These are phyloP conservation scores for Agapornis canus DNA, from an alignment of 2,797 vertebrate species.

Conservation along the genomic window DNA sequence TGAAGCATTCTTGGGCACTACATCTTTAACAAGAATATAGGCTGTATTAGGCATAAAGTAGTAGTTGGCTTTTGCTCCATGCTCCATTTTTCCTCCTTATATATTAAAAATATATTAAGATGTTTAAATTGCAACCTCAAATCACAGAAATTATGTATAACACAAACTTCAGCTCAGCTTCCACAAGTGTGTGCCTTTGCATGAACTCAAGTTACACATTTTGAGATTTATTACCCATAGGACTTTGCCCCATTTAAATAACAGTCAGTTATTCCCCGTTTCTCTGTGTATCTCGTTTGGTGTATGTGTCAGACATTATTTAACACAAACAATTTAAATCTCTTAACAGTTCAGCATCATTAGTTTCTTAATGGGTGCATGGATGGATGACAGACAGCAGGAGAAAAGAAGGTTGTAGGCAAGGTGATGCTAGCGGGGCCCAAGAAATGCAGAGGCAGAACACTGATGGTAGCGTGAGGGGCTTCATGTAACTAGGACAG, in stretches of 20 bases:
- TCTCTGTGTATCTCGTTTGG: neutral
- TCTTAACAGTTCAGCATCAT: conserved; percentile 1
- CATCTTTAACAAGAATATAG: neutral
- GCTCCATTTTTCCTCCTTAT: neutral
- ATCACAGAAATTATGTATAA: neutral
- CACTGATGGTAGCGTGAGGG: neutral
- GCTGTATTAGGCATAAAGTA: neutral
- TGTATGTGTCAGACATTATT: neutral
- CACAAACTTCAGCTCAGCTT: neutral
- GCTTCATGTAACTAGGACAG: fast-evolving
- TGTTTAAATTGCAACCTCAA: neutral
- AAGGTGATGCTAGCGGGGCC: fast-evolving
- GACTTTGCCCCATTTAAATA: neutral
- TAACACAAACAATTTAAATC: conserved; percentile 15
- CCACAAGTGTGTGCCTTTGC: neutral
- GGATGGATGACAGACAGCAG: neutral
- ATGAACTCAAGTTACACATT: neutral
- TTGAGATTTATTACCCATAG: neutral
- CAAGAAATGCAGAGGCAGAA: fast-evolving
- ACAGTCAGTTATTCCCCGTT: neutral
- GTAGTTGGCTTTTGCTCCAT: neutral
- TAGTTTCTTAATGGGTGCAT: neutral
- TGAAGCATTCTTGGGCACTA: neutral
- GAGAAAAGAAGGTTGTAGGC: neutral
- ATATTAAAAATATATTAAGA: neutral